Evolutionary conservation across 2,888 invertebrate genomes (phyloP).

Genomic region (Caenorhabditis wallacei): DNA sequence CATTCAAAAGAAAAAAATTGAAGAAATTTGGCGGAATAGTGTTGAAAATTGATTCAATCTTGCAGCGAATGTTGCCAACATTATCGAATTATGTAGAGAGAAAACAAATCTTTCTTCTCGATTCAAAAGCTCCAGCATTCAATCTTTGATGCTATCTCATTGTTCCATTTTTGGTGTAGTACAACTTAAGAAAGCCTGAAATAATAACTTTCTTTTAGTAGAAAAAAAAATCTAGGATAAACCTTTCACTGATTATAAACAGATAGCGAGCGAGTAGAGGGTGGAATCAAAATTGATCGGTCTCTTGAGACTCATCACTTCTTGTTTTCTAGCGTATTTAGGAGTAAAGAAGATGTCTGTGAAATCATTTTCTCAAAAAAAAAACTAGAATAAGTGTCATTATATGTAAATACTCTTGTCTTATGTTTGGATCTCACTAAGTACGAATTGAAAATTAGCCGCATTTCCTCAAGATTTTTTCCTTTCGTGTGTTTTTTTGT

Average conservation of each 20-base stretch:
- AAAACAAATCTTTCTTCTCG: constrained; percentile 44
- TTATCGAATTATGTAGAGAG: constrained; percentile 48
- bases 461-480: constrained; percentile 51
- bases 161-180: constrained; percentile 17
- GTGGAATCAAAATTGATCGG: constrained; percentile 45
- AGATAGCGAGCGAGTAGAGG: not conserved
- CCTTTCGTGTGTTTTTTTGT: constrained; percentile 34
- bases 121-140: constrained; percentile 14
- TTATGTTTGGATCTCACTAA: constrained; percentile 57
- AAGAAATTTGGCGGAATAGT: constrained; percentile 13
- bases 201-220: not conserved
- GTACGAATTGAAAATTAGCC: constrained; percentile 63
- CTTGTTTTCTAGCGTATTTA: not conserved
- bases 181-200: not conserved
- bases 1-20: constrained; percentile 13
- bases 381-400: constrained; percentile 21
- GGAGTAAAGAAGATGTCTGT: not conserved
- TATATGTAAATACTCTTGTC: constrained; percentile 26
- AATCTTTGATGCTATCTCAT: constrained; percentile 48
- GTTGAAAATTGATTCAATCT: constrained; percentile 45
- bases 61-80: constrained; percentile 52
- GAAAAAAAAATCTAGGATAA: not conserved
- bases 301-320: constrained; percentile 20
- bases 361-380: constrained; percentile 20
- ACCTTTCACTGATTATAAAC: constrained; percentile 14